Base-by-base conservation (phyloP, 2,888 invertebrate genomes). In the Drosophila leonis region DNA sequence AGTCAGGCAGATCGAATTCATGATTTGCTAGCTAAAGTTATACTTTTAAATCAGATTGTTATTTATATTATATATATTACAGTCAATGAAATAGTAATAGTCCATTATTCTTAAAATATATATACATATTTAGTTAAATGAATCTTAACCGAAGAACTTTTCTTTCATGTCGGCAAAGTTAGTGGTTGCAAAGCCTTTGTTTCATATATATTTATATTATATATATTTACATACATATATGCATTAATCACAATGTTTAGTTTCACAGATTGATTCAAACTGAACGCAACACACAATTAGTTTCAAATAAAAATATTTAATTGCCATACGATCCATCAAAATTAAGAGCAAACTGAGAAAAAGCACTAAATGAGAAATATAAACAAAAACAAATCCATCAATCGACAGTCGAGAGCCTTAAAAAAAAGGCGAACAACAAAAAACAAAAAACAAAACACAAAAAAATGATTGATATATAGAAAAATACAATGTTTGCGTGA, bases 341-440 rank as follows among this genome's bases (percentile, higher is more conserved):
- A 54, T 59, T 37, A 41, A 52, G 49, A 67, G 39, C 33, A 33
- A 27, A 9, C 37, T 41, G 48, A 12, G 15, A 12, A 15, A 12
- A 48, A 27, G 20, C 31, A 69, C 64, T 27, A 20, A 46, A 48
- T 39, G 24, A 54, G 44, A 56, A 59, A 70, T 42, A 29, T 27
- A n/a, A 44, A 54, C 42, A 63, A 75, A 64, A 61, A 54, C 48
- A 41, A 54, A 64, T 64, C 44, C 12, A 72, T 78, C 35, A 20
- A 65, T 63, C 33, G 33, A 37, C 52, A 52, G 15, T 52, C 24
- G n/a, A 9, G 52, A 31, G 54, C 44, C 15, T 10, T 15, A 15
- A 37, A 41, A 49, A 48, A 10, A 24, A 24, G 24, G 24, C 24
- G 24, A 24, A n/a, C n/a, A 18, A 37, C 18, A 35, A 33, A 18